Evolutionary conservation across 2,797 vertebrate species (phyloP).

Genomic region (Halcyon leucocephala): DNA sequence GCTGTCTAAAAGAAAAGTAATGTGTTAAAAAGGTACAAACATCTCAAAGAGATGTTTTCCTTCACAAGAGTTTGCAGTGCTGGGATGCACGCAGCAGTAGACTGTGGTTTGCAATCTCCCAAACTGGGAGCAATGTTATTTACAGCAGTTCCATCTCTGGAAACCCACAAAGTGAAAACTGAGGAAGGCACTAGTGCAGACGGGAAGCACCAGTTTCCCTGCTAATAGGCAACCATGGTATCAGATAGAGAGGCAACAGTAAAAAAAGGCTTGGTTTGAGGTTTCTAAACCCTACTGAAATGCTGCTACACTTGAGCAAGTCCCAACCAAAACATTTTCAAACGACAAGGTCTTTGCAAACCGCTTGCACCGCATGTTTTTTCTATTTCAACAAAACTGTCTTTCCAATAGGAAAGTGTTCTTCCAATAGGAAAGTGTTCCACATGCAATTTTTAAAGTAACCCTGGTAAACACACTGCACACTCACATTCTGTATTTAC

Average conservation of each 20-base stretch:
- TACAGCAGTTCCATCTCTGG: not conserved
- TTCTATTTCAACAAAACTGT: not conserved
- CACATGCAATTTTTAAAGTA: not conserved
- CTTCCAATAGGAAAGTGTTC: not conserved
- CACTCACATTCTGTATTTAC: not conserved
- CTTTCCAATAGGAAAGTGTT: not conserved
- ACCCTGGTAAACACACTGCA: not conserved
- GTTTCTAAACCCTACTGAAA: not conserved
- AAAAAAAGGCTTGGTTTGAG: accelerated
- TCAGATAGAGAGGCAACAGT: accelerated
- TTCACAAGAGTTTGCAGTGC: not conserved
- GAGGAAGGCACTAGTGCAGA: not conserved
- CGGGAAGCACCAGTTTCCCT: not conserved
- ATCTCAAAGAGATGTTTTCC: not conserved
- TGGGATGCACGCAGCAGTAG: not conserved
- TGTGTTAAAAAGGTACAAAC: not conserved
- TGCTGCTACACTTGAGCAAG: accelerated
- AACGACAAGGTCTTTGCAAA: accelerated
- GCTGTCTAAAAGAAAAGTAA: not conserved
- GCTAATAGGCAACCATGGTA: accelerated
- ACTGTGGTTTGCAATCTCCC: not conserved
- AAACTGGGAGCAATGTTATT: accelerated
- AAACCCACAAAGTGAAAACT: not conserved
- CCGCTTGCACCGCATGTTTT: not conserved
- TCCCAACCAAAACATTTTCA: not conserved